Percentiles rank a stretch among this genome's conserved stretches.
These are phyloP conservation scores for Atrichornis clamosus DNA, from an alignment of 2,113 vertebrate genomes.

Conservation along the genomic window DNA sequence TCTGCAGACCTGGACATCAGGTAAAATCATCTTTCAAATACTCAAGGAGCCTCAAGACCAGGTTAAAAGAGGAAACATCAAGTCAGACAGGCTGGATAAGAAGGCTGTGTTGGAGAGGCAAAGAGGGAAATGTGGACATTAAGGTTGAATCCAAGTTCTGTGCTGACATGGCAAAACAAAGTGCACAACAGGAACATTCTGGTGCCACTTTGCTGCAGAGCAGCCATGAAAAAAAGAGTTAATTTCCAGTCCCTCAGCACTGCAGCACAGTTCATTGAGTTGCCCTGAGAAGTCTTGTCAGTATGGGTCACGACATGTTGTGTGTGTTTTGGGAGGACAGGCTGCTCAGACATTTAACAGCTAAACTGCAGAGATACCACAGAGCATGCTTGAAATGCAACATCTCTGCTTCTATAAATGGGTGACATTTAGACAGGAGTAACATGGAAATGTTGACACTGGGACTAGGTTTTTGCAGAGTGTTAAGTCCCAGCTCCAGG, in stretches of 20 bases:
- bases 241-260: background rate
- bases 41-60: background rate
- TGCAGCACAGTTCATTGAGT: rapidly evolving
- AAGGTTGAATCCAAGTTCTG: background rate
- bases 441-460: background rate
- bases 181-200: rapidly evolving
- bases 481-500: background rate
- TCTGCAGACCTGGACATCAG: background rate
- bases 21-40: background rate
- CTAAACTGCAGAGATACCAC: background rate
- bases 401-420: background rate
- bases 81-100: background rate
- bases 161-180: background rate
- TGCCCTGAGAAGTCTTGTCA: background rate
- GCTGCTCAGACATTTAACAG: background rate
- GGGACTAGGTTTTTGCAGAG: background rate
- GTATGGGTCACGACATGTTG: background rate
- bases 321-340: background rate
- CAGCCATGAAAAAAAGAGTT: background rate
- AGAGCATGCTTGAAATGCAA: background rate
- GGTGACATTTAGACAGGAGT: background rate
- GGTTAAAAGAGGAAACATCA: background rate
- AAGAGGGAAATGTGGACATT: background rate
- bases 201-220: background rate
- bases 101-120: background rate